Percentiles rank a stretch among this genome's conserved stretches.
Evolutionary conservation across 2,888 invertebrate genomes (phyloP).

Genomic region (Omphaloscelis lunosa): DNA sequence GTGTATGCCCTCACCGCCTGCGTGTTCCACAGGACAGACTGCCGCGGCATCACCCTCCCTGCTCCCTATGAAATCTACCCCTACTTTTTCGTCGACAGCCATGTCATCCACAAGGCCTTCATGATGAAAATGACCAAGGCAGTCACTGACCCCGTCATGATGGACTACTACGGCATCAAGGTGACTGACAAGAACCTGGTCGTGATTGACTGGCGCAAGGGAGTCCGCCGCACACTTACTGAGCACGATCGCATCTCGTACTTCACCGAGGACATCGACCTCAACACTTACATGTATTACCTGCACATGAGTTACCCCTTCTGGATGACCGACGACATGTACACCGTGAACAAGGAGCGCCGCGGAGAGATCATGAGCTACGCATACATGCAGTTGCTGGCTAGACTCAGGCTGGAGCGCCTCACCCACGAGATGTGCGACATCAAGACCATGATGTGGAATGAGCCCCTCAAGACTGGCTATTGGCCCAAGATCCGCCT

Average conservation of each 20-base stretch:
- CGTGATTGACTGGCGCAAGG: conserved; percentile 93
- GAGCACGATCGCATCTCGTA: conserved; percentile 92
- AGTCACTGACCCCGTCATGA: conserved; percentile 87
- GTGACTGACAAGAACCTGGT: conserved; percentile 90
- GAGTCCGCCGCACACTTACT: conserved; percentile 89
- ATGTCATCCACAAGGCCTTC: conserved; percentile 93
- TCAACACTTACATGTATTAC: conserved; percentile 93
- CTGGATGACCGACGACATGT: conserved; percentile 92
- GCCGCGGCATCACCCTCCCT: conserved; percentile 92
- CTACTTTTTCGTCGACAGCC: conserved; percentile 93
- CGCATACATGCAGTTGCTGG: conserved; percentile 92
- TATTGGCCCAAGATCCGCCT: conserved; percentile 91
- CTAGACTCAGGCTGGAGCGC: conserved; percentile 90
- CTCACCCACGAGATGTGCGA: conserved; percentile 87
- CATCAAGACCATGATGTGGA: conserved; percentile 86
- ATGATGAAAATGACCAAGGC: conserved; percentile 92
- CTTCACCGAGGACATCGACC: conserved; percentile 94
- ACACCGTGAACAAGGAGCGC: conserved; percentile 85
- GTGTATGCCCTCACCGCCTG: conserved; percentile 93
- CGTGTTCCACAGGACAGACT: conserved; percentile 92
- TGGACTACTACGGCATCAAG: conserved; percentile 88
- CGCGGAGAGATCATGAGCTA: conserved; percentile 91
- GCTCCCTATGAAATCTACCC: conserved; percentile 95
- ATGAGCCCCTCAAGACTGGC: conserved; percentile 84
- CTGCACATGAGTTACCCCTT: conserved; percentile 93